Base-by-base conservation (phyloP, 2,113 vertebrate species). In the Tragelaphus imberbis region DNA sequence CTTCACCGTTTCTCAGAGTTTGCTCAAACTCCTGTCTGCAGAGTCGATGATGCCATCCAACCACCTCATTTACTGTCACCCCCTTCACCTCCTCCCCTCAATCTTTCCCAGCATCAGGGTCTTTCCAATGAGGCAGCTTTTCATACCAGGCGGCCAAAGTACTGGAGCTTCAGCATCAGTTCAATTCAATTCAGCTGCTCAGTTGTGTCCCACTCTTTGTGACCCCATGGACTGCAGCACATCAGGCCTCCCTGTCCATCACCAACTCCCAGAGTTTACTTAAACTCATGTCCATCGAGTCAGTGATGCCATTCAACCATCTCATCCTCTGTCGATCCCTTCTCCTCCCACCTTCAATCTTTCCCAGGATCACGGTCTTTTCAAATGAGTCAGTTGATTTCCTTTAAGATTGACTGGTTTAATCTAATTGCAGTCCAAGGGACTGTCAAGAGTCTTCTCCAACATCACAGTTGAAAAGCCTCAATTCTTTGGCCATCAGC, bases 401-500 rank as follows among this genome's bases (percentile, higher is more conserved):
- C 17, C 36, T 75, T 75, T 13, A 75, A 40, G 68, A 75, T 2
- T 40, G 68, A 75, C 36, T 75, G 68, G 21, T 40, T 75, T 25
- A 13, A 25, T 25, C 68, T 75, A 33, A 33, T 0, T 25, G 19
- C 36, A 40, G 68, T 40, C n/a, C 68, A 40, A 25, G 68, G 68
- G 36, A 75, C 36, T 40, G 36, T 40, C 21, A 13, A 75, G 36
- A 40, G 21, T 75, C 36, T 75, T 75, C 68, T 75, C 68, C 36
- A 75, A 25, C 68, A 40, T 10, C 36, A 40, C 21, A 40, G 19
- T 75, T 75, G 21, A 40, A 75, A 75, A 75, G 36, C 36, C 9
- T 75, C 10, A 40, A 40, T 75, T 40, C 21, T 75, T 75, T 0
- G 0, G 19, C 1, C 0, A 23, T 40, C 21, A 75, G 36, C 36